Base-by-base conservation (phyloP, 2,888 invertebrate genomes). In the Bellardia bayeri region DNA sequence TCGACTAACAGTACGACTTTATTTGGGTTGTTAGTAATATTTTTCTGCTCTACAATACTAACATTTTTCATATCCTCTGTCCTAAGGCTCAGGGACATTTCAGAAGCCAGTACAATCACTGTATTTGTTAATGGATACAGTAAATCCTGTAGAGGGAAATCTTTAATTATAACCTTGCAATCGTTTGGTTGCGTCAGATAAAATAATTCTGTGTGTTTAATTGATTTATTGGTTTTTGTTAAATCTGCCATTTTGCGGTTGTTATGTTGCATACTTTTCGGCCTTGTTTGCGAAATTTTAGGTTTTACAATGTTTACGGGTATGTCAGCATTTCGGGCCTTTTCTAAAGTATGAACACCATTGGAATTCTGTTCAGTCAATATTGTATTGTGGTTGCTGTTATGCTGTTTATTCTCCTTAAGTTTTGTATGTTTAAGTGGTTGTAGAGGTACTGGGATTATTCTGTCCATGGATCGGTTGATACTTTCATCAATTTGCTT, bases 401-500 rank as follows among this genome's bases (percentile, higher is more conserved):
- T 69, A 13, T 37, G 30, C 5, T 6, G 16, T 14, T 11, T 42
- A 6, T 16, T 9, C 33, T 54, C 16, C 2, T 16, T 49, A 7
- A 2, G 2, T 37, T 16, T 9, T 9, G 13, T 9, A 2, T 45
- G 30, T 6, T 33, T 58, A 33, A 30, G 14, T 42, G 30, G 6
- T 5, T 64, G 11, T 6, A 40, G 7, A 58, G 5, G 6, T 9
- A 68, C 13, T 49, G 49, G 6, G 4, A n/a, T 74, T 14, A 16
- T 11, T 49, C 56, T 82, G 45, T 33, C 33, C 0, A 2, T 5
- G 4, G 37, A 3, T 7, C n/a, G 7, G 3, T 68, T 40, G 9
- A 68, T 4, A 23, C 13, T 45, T 9, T 76, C 45, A 3, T n/a
- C 33, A 33, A 71, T n/a, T 54, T 71, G 76, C 7, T 71, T 83